Evolutionary conservation across 2,113 vertebrate genomes (phyloP), one percentile per base, ranked within the genome.

Genomic region (Stigmatopora nigra): DNA sequence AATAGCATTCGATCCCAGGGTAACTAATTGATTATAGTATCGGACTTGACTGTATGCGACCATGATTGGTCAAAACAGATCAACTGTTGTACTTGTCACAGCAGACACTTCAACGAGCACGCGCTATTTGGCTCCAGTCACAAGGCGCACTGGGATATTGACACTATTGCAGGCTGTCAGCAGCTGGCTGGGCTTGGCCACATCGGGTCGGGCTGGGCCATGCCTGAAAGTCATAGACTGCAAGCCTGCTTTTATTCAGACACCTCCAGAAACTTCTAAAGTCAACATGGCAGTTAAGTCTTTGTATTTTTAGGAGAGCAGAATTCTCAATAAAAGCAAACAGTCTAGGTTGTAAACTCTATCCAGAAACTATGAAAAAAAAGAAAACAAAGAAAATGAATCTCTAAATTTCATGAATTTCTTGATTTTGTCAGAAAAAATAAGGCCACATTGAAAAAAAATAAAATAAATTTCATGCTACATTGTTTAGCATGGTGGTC

Each of bases 81-180:
- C 25, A 57, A 36, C 25, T 57, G 55, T 57, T 57, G 15, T 36
- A 57, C 31, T 57, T 17, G 55, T 57, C 25, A 15, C 25, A 31
- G 53, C n/a, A 19, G n/a, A 19, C 49, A 8, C 48, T 19, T 17
- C 16, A n/a, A 7, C 51, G 19, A 20, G 22, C 51, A 36, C 55
- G 35, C 55, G 35, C 55, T 79, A 74, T 68, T 73, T 77, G 38
- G 56, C 12, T 41, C 76, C 64, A 71, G 55, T 64, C 63, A 76
- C 67, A 78, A 71, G 68, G 59, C 64, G 36, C 56, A 64, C 61
- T 80, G 75, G 64, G 70, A 80, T 83, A 79, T 72, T 71, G 73
- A 58, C 76, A 79, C 61, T 6, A 71, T 76, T 75, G 71, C 73
- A 59, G 78, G 78, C 71, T 73, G 70, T 73, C 65, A 67, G 76